Percentiles rank a stretch among this genome's conserved stretches.
Conservation (phyloP, 2,113 vertebrate genomes). For the Perca flavescens region DNA sequence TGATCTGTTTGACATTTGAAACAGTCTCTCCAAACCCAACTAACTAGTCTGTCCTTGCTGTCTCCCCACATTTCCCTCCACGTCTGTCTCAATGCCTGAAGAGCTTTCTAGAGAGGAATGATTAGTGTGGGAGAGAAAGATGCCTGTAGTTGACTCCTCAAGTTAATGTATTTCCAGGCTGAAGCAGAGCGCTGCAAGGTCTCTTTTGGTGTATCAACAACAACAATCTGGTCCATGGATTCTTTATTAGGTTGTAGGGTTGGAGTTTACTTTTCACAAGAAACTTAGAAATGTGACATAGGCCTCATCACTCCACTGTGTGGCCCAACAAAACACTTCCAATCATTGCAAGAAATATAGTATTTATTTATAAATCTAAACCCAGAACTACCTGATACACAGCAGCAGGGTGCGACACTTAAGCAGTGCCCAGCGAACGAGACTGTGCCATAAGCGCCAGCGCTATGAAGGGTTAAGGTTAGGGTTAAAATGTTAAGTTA, state of each 20-base stretch:
- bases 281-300: neutral
- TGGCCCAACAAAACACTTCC: neutral
- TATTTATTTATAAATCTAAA: neutral
- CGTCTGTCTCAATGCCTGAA: constrained; percentile 20
- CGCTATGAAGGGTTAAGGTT: too few species aligned
- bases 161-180: constrained; percentile 30
- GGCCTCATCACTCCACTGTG: neutral
- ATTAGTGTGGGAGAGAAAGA: constrained; percentile 15
- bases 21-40: neutral
- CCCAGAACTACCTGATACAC: neutral
- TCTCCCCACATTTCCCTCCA: constrained; percentile 46
- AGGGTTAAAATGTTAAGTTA: too few species aligned
- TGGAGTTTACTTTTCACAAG: neutral
- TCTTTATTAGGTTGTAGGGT: neutral
- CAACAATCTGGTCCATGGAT: constrained; percentile 5
- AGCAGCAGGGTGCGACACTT: neutral
- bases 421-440: too few species aligned
- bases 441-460: too few species aligned
- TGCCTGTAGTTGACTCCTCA: neutral
- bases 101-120: constrained; percentile 19
- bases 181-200: neutral
- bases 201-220: neutral
- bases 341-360: neutral
- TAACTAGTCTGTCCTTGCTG: constrained; percentile 23
- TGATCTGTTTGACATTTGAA: constrained; percentile 36